Percentiles rank a stretch among this genome's conserved stretches.
Conservation (phyloP, 64 coral and sea anemone genomes). For the Acropora tenuis region DNA sequence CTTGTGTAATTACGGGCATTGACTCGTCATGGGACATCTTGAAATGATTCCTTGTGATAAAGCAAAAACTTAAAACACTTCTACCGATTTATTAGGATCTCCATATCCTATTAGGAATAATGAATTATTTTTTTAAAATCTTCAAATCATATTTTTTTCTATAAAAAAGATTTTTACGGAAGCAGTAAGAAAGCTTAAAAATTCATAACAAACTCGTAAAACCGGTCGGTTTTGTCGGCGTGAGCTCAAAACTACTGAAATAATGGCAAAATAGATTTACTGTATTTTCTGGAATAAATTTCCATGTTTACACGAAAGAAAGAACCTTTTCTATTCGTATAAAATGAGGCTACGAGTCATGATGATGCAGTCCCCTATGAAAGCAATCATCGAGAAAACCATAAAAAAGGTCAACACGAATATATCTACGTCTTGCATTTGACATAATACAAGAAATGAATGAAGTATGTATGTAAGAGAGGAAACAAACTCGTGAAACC, state of each 20-base stretch:
- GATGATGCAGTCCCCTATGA: no score
- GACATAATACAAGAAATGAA: no score
- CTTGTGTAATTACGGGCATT: background rate
- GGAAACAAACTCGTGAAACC: no score
- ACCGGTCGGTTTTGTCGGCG: background rate
- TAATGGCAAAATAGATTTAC: no score
- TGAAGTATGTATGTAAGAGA: no score
- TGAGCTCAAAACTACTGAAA: no score
- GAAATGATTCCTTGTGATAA: background rate
- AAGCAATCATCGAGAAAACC: no score
- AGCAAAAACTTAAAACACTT: no score
- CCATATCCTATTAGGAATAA: background rate
- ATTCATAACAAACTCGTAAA: slow-evolving; percentile 33
- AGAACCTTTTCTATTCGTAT: background rate
- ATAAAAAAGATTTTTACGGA: background rate
- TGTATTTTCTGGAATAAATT: background rate
- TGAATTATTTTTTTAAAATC: background rate
- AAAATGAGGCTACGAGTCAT: no score
- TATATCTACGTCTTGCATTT: no score
- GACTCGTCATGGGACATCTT: background rate
- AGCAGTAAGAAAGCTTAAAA: slow-evolving; percentile 7
- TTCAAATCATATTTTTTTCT: background rate
- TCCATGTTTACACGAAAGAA: background rate
- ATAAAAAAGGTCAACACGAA: no score
- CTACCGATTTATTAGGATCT: no score